These are phyloP conservation scores for Acromyrmex echinatior DNA, from an alignment of 1,140 invertebrate genomes.

Conservation along the genomic window DNA sequence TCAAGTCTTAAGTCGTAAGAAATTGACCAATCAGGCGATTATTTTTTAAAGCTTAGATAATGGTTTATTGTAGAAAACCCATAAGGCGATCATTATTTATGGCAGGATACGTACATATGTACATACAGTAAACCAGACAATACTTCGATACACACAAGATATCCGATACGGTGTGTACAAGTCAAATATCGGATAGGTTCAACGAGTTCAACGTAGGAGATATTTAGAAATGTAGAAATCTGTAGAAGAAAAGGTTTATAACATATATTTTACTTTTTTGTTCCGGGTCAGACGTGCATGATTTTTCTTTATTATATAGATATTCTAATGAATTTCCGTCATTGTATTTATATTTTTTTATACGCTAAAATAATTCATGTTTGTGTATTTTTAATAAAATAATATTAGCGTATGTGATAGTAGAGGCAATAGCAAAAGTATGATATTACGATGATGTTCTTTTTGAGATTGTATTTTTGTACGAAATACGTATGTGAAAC, in stretches of 20 bases:
- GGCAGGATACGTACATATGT: slow-evolving; percentile 44
- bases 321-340: slow-evolving; percentile 18
- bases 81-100: not conserved
- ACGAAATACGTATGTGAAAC: slow-evolving; percentile 65
- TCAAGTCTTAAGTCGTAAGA: too few species aligned
- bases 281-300: slow-evolving; percentile 6
- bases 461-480: slow-evolving; percentile 70
- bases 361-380: slow-evolving; percentile 7
- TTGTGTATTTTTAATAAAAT: slow-evolving; percentile 26
- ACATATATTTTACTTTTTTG: slow-evolving; percentile 62
- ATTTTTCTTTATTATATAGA: not conserved
- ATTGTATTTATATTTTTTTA: slow-evolving; percentile 61
- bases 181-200: slow-evolving; percentile 57
- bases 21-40: too few species aligned
- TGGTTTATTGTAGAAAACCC: too few species aligned
- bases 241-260: slow-evolving; percentile 31
- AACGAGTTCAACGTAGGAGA: slow-evolving; percentile 53
- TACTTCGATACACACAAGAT: slow-evolving; percentile 69
- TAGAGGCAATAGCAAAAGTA: slow-evolving; percentile 10
- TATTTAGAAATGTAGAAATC: not conserved
- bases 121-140: slow-evolving; percentile 67
- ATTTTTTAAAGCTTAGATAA: too few species aligned
- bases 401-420: not conserved
- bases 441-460: slow-evolving; percentile 33
- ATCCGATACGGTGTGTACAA: slow-evolving; percentile 36